These are phyloP conservation scores for Cassiopea andromeda DNA, from an alignment of 30 jellyfish, hydroid and myxozoan genomes.

Conservation along the genomic window DNA sequence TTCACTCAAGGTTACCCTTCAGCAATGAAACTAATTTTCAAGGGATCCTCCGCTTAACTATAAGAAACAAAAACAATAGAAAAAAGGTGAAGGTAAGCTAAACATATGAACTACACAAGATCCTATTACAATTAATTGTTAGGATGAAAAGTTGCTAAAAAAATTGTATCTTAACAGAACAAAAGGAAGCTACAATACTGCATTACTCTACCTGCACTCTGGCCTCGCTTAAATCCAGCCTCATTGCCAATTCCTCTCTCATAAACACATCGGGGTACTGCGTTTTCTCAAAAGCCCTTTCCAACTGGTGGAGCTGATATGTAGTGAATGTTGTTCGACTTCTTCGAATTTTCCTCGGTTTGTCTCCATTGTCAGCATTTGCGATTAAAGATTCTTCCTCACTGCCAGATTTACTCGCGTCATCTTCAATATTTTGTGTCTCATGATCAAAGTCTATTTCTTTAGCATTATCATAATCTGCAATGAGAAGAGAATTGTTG, in stretches of 20 bases:
- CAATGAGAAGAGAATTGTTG: not conserved
- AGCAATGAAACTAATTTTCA: no score
- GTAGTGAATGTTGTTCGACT: slow-evolving; percentile 97
- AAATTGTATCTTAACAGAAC: no score
- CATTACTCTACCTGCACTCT: slow-evolving; percentile 90
- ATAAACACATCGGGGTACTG: slow-evolving; percentile 97
- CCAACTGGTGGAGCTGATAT: slow-evolving; percentile 95
- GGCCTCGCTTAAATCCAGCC: slow-evolving; percentile 96
- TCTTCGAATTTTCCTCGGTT: slow-evolving; percentile 86
- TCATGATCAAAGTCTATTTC: slow-evolving; percentile 2
- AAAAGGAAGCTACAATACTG: not conserved
- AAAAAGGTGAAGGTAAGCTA: no score
- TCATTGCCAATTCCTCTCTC: slow-evolving; percentile 91
- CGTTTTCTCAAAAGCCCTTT: slow-evolving; percentile 95
- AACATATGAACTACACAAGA: no score
- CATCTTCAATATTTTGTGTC: slow-evolving; percentile 30
- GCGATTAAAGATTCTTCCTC: slow-evolving; percentile 47
- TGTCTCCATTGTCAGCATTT: slow-evolving; percentile 66
- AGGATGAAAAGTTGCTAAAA: no score
- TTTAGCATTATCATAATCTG: slow-evolving; percentile 3
- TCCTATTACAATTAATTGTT: no score
- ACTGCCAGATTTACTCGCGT: slow-evolving; percentile 64
- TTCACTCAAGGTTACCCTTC: no score
- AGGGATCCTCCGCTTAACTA: no score
- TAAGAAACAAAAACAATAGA: no score